phyloP scores from a whole-genome alignment of 2,797 vertebrate species.

The Bradypus variegatus region DNA sequence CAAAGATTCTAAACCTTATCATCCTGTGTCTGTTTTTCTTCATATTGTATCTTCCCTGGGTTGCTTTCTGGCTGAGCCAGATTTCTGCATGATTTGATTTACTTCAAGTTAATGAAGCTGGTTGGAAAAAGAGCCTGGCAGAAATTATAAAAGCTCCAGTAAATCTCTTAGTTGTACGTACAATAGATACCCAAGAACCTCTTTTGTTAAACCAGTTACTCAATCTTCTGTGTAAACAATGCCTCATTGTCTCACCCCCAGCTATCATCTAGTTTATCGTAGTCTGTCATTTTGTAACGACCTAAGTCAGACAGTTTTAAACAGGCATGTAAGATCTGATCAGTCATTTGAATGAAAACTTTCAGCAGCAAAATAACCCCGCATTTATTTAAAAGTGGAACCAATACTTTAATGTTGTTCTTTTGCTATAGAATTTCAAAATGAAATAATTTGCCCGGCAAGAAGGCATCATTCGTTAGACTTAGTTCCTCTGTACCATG shows the following conservation, averaged over 20 bases:
- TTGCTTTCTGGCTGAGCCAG: constrained; percentile 70
- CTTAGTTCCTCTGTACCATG: neutral
- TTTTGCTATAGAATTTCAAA: constrained; percentile 53
- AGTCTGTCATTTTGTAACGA: constrained; percentile 69
- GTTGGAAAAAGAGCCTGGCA: constrained; percentile 71
- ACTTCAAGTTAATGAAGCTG: constrained; percentile 76
- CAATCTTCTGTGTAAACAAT: constrained; percentile 75
- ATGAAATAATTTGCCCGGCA: constrained; percentile 57
- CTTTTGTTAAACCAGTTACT: constrained; percentile 72
- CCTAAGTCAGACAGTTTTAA: constrained; percentile 68
- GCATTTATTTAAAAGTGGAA: constrained; percentile 68
- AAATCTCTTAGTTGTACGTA: constrained; percentile 72
- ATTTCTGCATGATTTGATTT: constrained; percentile 78
- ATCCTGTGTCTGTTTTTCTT: constrained; percentile 72
- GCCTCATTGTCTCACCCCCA: constrained; percentile 69
- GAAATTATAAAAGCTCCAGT: constrained; percentile 76
- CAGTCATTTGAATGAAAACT: constrained; percentile 67
- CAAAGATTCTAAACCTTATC: constrained; percentile 74
- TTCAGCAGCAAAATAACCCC: constrained; percentile 54
- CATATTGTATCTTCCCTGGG: constrained; percentile 65
- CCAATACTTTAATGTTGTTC: constrained; percentile 48
- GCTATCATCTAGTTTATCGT: constrained; percentile 69
- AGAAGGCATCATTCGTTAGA: constrained; percentile 48
- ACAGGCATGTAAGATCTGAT: constrained; percentile 65
- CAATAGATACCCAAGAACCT: constrained; percentile 69